Evolutionary conservation across 2,888 invertebrate species (phyloP).

Genomic region (Drosophila limbata): DNA sequence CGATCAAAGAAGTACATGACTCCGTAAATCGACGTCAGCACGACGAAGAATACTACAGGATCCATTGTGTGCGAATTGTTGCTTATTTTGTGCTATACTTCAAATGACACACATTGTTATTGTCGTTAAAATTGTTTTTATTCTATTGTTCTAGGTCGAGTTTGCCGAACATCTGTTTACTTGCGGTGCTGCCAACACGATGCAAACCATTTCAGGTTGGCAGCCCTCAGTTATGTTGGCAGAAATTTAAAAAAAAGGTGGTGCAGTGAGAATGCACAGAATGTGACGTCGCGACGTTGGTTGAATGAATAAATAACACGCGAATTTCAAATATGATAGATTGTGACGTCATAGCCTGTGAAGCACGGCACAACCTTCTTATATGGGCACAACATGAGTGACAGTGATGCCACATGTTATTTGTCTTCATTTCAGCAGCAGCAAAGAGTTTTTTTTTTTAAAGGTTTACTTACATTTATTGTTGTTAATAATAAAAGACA

Average conservation of each 20-base stretch:
- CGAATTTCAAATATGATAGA: not conserved
- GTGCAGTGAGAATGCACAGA: not conserved
- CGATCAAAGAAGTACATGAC: slow-evolving; percentile 92
- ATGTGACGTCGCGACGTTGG: not conserved
- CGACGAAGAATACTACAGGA: slow-evolving; percentile 87
- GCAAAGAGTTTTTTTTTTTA: not conserved
- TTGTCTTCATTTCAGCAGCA: too few species aligned
- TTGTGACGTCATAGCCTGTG: not conserved
- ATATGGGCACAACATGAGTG: too few species aligned
- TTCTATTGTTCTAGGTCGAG: slow-evolving; percentile 11
- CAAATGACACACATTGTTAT: slow-evolving; percentile 47
- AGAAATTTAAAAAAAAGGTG: not conserved
- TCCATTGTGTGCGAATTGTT: slow-evolving; percentile 87
- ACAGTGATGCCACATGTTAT: slow-evolving; percentile 29
- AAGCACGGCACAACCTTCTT: slow-evolving; percentile 21
- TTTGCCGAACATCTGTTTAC: slow-evolving; percentile 41
- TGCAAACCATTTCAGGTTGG: not conserved
- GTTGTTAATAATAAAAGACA: not conserved
- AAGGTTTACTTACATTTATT: too few species aligned
- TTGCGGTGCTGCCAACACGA: slow-evolving; percentile 30
- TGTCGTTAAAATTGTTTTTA: slow-evolving; percentile 30
- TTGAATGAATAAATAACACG: too few species aligned
- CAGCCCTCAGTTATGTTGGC: not conserved
- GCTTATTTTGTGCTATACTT: slow-evolving; percentile 25
- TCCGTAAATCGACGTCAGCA: slow-evolving; percentile 88